Conservation (phyloP, 2,113 vertebrate genomes). For the Zosterops lateralis region DNA sequence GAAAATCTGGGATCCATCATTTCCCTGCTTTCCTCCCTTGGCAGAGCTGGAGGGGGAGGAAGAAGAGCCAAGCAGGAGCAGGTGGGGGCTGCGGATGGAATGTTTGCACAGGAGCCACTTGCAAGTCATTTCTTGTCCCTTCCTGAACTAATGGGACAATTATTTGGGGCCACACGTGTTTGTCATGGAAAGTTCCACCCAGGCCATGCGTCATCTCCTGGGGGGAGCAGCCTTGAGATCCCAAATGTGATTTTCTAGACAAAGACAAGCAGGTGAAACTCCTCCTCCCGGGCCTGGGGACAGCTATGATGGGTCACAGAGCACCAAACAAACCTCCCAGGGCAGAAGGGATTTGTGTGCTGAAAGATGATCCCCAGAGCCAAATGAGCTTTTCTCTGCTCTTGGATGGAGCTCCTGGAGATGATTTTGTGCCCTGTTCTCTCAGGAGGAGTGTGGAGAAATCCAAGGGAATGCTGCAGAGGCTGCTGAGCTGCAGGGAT, state of each 20-base stretch:
- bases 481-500: background rate
- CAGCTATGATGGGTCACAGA: background rate
- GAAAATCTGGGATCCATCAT: too few species aligned
- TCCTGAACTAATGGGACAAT: slow-evolving; percentile 55
- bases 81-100: background rate
- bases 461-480: background rate
- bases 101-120: slow-evolving; percentile 15
- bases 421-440: background rate
- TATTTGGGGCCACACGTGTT: background rate
- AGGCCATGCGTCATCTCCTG: background rate
- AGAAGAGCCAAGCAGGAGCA: background rate
- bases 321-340: background rate
- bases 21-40: background rate
- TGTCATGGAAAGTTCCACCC: slow-evolving; percentile 47
- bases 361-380: background rate
- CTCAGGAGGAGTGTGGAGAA: background rate
- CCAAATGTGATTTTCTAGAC: background rate
- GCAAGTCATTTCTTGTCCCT: slow-evolving; percentile 22
- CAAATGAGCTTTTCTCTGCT: background rate
- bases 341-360: background rate
- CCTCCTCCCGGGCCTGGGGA: background rate
- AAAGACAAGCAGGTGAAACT: background rate
- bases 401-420: background rate
- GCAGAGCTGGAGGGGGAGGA: background rate
- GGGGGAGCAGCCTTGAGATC: background rate